Base-by-base conservation (phyloP, 2,797 vertebrate species). In the Sparidentex hasta region DNA sequence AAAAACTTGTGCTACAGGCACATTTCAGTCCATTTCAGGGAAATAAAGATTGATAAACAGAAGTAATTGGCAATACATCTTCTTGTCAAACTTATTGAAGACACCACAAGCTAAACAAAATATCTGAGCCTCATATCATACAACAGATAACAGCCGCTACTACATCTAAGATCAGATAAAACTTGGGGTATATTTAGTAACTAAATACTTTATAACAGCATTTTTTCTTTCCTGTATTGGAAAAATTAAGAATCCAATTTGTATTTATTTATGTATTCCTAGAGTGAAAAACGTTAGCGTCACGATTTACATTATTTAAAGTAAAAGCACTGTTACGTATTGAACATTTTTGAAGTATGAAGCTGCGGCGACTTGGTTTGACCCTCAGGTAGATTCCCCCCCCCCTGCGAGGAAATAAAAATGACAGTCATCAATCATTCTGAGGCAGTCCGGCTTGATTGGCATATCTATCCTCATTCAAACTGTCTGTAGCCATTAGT, bases 401-500 rank as follows among this genome's bases (percentile, higher is more conserved):
- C 6, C n/a, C 76, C 74, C 69, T 5, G 2, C 1, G 48, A 71
- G 82, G 67, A 71, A 67, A 69, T 55, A 76, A 71, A 84, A 70
- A 80, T 89, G 91, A 84, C 87, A 90, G 77, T 88, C 93, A 94
- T 95, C 94, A 89, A 94, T 95, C 93, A 95, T 72, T 25, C 18
- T 27, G 69, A 84, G 78, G 91, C 87, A 78, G 77, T 67, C 46
- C 13, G 70, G 70, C 74, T 78, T 87, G 92, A 93, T 85, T 89
- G 92, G 89, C 82, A 74, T 87, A 94, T 95, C 92, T 88, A 89
- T 94, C 92, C 91, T 94, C 92, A 94, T 95, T 90, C 84, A 74
- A 83, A 63, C 90, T 93, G 94, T 93, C 95, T 81, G 82, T 79
- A 83, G 57, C 81, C 87, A 92, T 95, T 93, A 93, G 85, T 65